Percentiles rank a stretch among this genome's conserved stretches.
Evolutionary conservation across 2,113 vertebrate species (phyloP).

Genomic region (Sebastes fasciatus): DNA sequence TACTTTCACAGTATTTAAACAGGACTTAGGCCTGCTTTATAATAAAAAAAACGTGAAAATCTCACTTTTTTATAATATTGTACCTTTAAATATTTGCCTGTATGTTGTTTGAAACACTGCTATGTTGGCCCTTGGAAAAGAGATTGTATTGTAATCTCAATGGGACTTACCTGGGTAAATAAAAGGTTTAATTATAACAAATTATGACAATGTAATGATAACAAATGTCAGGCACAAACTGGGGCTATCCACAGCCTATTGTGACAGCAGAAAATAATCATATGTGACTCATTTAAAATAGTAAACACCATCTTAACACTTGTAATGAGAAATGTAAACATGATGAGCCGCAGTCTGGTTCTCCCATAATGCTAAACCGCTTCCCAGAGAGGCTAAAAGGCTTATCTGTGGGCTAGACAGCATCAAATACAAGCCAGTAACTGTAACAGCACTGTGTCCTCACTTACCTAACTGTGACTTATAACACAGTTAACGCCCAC

Average conservation of each 20-base stretch:
- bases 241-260: no score
- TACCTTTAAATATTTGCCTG: no score
- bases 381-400: not conserved
- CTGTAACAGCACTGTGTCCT: not conserved
- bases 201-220: not conserved
- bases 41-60: no score
- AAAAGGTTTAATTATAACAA: not conserved
- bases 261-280: not conserved
- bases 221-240: not conserved
- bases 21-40: no score
- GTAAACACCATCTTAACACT: not conserved
- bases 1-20: no score
- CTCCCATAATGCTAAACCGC: not conserved
- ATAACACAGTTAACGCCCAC: constrained; percentile 20
- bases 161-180: no score
- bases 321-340: not conserved
- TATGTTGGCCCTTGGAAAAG: not conserved
- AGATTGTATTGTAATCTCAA: no score
- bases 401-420: not conserved
- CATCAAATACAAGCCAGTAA: not conserved
- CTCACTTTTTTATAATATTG: no score
- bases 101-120: not conserved
- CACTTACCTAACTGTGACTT: no score
- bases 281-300: not conserved
- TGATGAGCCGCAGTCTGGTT: not conserved